Base-by-base conservation (phyloP, 2,113 vertebrate genomes). In the Colius striatus region DNA sequence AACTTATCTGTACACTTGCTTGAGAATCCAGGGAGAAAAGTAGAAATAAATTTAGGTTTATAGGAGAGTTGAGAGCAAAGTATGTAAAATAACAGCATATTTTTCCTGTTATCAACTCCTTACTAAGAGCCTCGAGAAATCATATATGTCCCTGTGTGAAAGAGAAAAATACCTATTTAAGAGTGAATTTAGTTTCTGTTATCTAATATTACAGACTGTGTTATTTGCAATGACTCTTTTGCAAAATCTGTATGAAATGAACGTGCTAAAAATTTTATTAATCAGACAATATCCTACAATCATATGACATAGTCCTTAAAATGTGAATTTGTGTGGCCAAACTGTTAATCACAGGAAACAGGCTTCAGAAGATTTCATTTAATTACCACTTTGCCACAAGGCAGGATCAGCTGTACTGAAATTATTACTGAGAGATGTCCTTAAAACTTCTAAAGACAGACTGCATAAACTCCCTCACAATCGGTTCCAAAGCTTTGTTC, bases 61-160 rank as follows among this genome's bases (percentile, higher is more conserved):
- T 51, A 9, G 6, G 19, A 60, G 17, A 55, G 17, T 22, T 43
- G 6, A 92, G 45, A 82, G 7, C 5, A 88, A 47, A 76, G 55
- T 17, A 14, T 0, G 0, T 26, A 17, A 88, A 79, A 82, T 85
- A 5, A 0, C 3, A 25, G 5, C 4, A 29, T 16, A 6, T 29
- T 45, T 51, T 43, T 79, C 26, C 13, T 80, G 3, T 54, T 67
- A 12, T 48, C 23, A 54, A 1, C 4, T 55, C 3, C 9, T 32
- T 36, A 4, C 29, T 66, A 27, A 43, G 8, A 51, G 6, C 3
- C 3, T 83, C 63, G 50, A 61, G 16, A 76, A 29, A 57, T 51
- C 34, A 68, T 71, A 4, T 18, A 29, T 20, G 90, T 75, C 6
- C 13, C 15, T n/a, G 3, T 15, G 3, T 61, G 20, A 65, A 68